Evolutionary conservation across 1,140 invertebrate genomes (phyloP).

Genomic region (Aphelenchoides besseyi): DNA sequence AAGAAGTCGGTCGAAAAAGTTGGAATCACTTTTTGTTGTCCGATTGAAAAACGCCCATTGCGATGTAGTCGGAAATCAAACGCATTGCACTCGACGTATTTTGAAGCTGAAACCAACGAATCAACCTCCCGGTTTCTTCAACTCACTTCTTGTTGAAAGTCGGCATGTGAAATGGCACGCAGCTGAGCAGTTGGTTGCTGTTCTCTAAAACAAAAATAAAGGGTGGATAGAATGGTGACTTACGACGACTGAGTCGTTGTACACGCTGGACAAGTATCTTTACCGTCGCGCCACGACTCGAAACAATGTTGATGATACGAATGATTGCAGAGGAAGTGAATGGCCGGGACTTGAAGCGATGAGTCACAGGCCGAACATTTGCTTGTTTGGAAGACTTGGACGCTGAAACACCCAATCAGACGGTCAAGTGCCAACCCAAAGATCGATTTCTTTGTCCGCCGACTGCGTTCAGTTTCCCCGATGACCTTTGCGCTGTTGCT

Average conservation of each 20-base stretch:
- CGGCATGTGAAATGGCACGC: conserved; percentile 19
- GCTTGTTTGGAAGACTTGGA: conserved; percentile 54
- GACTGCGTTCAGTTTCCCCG: too few relatives aligned
- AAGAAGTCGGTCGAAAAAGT: too few relatives aligned
- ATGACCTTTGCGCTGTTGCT: too few relatives aligned
- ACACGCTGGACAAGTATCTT: conserved; percentile 29
- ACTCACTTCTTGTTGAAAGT: conserved; percentile 22
- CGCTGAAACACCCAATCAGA: conserved; percentile 33
- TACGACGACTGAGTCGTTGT: not conserved
- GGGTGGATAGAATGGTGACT: not conserved
- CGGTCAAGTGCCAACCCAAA: too few relatives aligned
- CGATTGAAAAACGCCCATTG: conserved; percentile 21
- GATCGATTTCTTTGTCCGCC: not conserved
- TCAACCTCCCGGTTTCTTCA: too few relatives aligned
- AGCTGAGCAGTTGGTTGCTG: not conserved
- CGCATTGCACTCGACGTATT: conserved; percentile 9
- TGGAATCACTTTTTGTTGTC: not conserved
- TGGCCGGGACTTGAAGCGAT: conserved; percentile 34
- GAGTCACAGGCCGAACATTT: conserved; percentile 44
- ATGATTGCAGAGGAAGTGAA: conserved; percentile 52
- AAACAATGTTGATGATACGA: conserved; percentile 51
- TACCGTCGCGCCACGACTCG: conserved; percentile 31
- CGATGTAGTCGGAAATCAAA: conserved; percentile 21
- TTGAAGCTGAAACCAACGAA: conserved; percentile 25
- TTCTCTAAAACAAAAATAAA: conserved; percentile 13